Conservation (phyloP, 2,888 invertebrate genomes). For the Melanotus villosus region DNA sequence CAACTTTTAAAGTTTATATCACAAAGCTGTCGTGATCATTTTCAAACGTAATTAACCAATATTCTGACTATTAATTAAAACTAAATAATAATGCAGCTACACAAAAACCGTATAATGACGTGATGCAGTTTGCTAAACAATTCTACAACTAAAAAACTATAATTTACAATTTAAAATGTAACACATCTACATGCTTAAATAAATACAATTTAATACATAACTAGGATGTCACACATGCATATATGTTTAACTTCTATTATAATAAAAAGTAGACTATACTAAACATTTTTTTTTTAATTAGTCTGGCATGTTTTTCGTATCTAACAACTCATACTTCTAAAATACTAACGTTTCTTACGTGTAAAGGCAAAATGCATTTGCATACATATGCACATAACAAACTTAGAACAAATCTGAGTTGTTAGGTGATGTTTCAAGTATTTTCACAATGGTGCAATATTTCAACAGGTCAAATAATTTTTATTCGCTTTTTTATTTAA, state of each 20-base stretch:
- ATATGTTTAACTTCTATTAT: neutral
- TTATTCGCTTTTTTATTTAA: no score
- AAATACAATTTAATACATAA: slow-evolving; percentile 25
- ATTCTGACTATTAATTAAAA: no score
- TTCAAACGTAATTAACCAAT: neutral
- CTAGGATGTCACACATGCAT: slow-evolving; percentile 14
- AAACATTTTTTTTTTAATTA: neutral
- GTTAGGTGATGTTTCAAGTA: slow-evolving; percentile 5
- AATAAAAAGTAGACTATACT: neutral
- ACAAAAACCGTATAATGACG: slow-evolving; percentile 21
- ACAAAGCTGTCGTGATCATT: slow-evolving; percentile 13
- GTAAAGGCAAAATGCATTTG: neutral
- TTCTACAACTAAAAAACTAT: slow-evolving; percentile 29
- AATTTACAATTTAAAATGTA: slow-evolving; percentile 28
- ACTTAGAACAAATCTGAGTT: slow-evolving; percentile 11
- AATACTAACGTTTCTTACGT: neutral
- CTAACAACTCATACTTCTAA: neutral
- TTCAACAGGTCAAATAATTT: no score
- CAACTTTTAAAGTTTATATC: slow-evolving; percentile 28
- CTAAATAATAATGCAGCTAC: slow-evolving; percentile 18
- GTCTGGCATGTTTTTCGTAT: neutral
- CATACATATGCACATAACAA: slow-evolving; percentile 1
- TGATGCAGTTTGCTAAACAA: slow-evolving; percentile 30
- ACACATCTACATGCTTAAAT: slow-evolving; percentile 33
- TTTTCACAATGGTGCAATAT: no score